Base-by-base conservation (phyloP, 2,113 vertebrate species). In the Tylochromis polylepis region DNA sequence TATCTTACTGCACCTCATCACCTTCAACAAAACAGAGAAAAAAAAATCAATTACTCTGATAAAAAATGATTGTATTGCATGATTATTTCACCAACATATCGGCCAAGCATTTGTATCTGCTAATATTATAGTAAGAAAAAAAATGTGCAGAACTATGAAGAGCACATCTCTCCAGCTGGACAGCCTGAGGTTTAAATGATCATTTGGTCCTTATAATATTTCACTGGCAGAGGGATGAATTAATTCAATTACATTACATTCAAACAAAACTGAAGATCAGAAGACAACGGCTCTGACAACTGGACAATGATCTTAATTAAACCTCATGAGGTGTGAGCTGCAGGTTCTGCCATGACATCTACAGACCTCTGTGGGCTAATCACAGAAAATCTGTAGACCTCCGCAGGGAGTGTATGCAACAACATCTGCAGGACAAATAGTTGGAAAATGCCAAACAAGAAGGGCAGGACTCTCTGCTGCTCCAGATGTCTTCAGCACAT, bases 1-100 rank as follows among this genome's bases (percentile, higher is more conserved):
- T 88, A 99, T 98, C 95, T 99, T 98, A 93, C 97, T 99, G 96
- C 99, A 99, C 83, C 98, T 96, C 93, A 99, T 96, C 85, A 99
- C 97, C 99, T 99, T 89, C 77, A 87, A 88, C 15, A 59, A 14
- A 56, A 86, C 22, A 89, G 2, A 87, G 2, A 29, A 24, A 27
- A 24, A 27, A 15, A 29, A 8, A 15, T 6, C 2, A 8, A 14
- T 31, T 51, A 0, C 43, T 75, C 24, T 20, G 24, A 49, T 51
- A 20, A 29, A 75, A 75, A 51, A 75, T 27, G 4, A 20, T 5
- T 49, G 2, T 49, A 49, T 0, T 49, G 0, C 29, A 75, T 24
- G 16, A 5, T 75, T 75, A 49, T 49, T 75, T 75, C 8, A n/a
- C 36, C 14, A 11, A 49, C 10, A 14, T 72, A 11, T 27, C 8